These are phyloP conservation scores for Brachyhypopomus occidentalis DNA, from an alignment of 2,113 vertebrate species.

Conservation along the genomic window DNA sequence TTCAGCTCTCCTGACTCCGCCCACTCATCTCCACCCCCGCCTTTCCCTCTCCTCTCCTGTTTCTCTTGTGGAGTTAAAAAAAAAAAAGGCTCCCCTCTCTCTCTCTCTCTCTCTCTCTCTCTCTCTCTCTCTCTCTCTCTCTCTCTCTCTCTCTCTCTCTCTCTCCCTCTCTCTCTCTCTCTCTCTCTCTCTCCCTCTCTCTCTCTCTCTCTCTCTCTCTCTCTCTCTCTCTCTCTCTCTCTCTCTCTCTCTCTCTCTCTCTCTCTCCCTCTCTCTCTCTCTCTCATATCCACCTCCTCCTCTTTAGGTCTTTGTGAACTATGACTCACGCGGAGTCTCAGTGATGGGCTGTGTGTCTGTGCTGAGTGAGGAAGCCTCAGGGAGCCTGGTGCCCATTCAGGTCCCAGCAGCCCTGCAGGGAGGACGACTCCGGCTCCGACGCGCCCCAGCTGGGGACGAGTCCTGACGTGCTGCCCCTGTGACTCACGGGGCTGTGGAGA, in stretches of 20 bases:
- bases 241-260: too few relatives aligned
- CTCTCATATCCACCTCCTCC: constrained; percentile 10
- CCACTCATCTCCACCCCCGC: too few relatives aligned
- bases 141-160: too few relatives aligned
- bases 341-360: constrained; percentile 44
- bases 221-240: too few relatives aligned
- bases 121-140: too few relatives aligned
- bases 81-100: too few relatives aligned
- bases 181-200: too few relatives aligned
- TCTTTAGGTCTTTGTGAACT: constrained; percentile 37
- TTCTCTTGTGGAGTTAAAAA: neutral
- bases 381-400: constrained; percentile 29
- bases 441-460: constrained; percentile 33
- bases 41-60: constrained; percentile 21
- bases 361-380: constrained; percentile 29
- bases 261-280: neutral
- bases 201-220: too few relatives aligned
- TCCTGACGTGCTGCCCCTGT: constrained; percentile 41
- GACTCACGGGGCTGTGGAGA: constrained; percentile 38
- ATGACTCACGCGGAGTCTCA: constrained; percentile 39
- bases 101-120: too few relatives aligned
- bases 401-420: constrained; percentile 18
- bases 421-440: constrained; percentile 34
- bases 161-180: too few relatives aligned
- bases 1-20: too few relatives aligned